Evolutionary conservation across 2,113 vertebrate species (phyloP).

Genomic region (Pomatorhinus ruficollis): DNA sequence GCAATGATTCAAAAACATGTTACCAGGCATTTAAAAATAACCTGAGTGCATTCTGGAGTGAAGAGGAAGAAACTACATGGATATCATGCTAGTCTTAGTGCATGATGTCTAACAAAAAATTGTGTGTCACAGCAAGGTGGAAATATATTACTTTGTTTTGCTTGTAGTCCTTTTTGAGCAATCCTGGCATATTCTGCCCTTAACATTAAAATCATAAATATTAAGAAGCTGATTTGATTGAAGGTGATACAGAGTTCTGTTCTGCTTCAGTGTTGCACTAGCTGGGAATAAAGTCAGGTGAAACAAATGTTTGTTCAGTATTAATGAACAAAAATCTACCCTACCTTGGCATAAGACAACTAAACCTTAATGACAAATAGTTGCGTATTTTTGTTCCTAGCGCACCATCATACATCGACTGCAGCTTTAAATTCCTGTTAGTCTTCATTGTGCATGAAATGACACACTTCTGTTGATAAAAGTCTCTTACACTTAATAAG

Average conservation of each 20-base stretch:
- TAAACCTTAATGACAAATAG: not conserved
- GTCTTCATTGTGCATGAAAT: not conserved
- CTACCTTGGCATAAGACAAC: not conserved
- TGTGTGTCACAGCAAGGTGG: not conserved
- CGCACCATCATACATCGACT: not conserved
- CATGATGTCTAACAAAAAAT: not conserved
- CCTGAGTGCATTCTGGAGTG: not conserved
- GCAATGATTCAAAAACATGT: not conserved
- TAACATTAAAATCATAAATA: not conserved
- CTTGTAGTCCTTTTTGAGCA: not conserved
- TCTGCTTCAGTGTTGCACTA: conserved; percentile 15
- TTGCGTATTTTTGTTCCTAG: not conserved
- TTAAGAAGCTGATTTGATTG: not conserved
- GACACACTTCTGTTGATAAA: not conserved
- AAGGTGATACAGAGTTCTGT: not conserved
- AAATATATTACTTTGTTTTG: not conserved
- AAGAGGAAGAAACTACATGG: not conserved
- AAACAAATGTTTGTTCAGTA: conserved; percentile 1
- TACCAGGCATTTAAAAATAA: not conserved
- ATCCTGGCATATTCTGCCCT: not conserved
- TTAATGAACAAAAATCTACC: conserved; percentile 27
- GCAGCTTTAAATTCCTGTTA: not conserved
- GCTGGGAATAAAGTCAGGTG: not conserved
- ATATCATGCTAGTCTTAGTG: not conserved
- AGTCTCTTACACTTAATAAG: not conserved